Evolutionary conservation across 2,888 invertebrate genomes (phyloP).

Genomic region (Drosophila picticornis): DNA sequence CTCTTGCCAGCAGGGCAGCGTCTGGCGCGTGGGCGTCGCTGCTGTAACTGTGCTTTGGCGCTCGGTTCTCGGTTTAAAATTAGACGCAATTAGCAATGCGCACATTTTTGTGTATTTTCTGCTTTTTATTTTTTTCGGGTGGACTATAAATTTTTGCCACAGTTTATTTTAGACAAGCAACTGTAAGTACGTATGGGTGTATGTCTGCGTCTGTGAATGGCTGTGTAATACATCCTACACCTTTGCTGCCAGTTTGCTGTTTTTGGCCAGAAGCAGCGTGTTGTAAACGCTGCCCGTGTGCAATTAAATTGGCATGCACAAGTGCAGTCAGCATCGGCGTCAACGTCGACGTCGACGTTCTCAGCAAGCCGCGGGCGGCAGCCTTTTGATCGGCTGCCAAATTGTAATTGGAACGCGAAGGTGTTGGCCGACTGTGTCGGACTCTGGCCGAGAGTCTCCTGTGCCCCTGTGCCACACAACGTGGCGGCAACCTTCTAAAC

Average conservation of each 20-base stretch:
- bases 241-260: slow-evolving; percentile 66
- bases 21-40: slow-evolving; percentile 74
- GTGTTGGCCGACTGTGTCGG: slow-evolving; percentile 62
- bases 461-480: background rate
- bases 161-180: slow-evolving; percentile 72
- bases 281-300: slow-evolving; percentile 74
- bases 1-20: slow-evolving; percentile 59
- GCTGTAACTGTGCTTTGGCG: slow-evolving; percentile 48
- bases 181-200: slow-evolving; percentile 29
- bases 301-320: slow-evolving; percentile 81
- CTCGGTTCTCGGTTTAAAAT: slow-evolving; percentile 62
- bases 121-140: slow-evolving; percentile 37
- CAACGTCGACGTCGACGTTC: slow-evolving; percentile 13
- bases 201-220: slow-evolving; percentile 34
- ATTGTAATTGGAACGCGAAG: slow-evolving; percentile 83
- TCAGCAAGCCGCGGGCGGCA: slow-evolving; percentile 61
- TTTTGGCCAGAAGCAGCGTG: slow-evolving; percentile 72
- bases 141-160: slow-evolving; percentile 73
- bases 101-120: slow-evolving; percentile 64
- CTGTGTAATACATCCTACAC: slow-evolving; percentile 67
- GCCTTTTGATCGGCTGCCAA: slow-evolving; percentile 80
- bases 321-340: slow-evolving; percentile 59
- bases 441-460: slow-evolving; percentile 37
- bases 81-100: slow-evolving; percentile 79
- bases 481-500: slow-evolving; percentile 68